phyloP scores from a whole-genome alignment of 2,113 vertebrate genomes.

The Noctilio leporinus region DNA sequence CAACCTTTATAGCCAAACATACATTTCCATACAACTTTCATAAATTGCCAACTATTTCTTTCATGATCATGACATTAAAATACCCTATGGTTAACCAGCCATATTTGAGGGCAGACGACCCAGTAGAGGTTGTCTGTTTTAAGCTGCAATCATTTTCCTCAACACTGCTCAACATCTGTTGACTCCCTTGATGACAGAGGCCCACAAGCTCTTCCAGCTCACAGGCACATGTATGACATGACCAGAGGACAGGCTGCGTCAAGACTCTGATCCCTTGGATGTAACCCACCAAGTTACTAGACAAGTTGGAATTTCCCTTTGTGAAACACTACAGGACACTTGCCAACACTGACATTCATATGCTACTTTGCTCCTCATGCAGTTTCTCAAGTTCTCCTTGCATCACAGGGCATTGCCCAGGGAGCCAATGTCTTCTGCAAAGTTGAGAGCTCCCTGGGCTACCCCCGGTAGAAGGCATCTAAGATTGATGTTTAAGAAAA shows the following conservation, averaged over 20 bases:
- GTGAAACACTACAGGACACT: background rate
- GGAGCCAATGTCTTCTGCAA: background rate
- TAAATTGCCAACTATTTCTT: slow-evolving; percentile 34
- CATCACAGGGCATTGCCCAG: background rate
- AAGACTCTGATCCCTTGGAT: slow-evolving; percentile 9
- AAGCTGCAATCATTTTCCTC: background rate
- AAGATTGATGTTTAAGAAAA: slow-evolving; percentile 39
- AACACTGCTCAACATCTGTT: background rate
- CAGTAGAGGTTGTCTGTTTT: background rate
- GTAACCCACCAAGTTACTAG: slow-evolving; percentile 20
- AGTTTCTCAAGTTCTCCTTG: slow-evolving; percentile 2
- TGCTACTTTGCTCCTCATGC: background rate
- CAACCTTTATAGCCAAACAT: background rate
- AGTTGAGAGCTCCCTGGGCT: background rate
- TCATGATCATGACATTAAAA: background rate
- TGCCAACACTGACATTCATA: background rate
- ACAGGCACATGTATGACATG: background rate
- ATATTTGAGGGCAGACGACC: background rate
- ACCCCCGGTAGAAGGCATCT: background rate
- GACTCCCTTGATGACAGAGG: background rate
- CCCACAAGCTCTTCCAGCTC: background rate
- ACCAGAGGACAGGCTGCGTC: background rate
- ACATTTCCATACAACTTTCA: slow-evolving; percentile 18
- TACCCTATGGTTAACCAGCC: background rate
- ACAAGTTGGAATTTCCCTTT: slow-evolving; percentile 29